Percentiles rank a stretch among this genome's conserved stretches.
These are phyloP conservation scores for Neolamprologus variostigma DNA, from an alignment of 2,113 vertebrate species.

Conservation along the genomic window DNA sequence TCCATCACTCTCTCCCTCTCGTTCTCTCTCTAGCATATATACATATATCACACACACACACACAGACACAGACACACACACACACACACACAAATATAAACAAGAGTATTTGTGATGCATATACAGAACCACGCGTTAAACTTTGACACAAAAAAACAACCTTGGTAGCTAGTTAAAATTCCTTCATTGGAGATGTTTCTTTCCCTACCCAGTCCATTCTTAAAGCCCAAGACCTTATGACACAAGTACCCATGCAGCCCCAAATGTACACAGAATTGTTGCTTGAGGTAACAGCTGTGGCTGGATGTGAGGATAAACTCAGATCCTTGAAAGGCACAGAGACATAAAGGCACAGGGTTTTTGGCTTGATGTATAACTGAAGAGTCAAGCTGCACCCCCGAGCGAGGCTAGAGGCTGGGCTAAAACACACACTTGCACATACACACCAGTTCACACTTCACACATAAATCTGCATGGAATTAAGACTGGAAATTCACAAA, in stretches of 20 bases:
- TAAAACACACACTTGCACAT: not conserved
- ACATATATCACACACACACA: not conserved
- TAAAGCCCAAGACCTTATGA: not conserved
- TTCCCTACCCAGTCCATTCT: not conserved
- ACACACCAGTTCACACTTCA: not conserved
- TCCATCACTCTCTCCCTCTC: not conserved
- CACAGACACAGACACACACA: not conserved
- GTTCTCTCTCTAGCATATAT: not conserved
- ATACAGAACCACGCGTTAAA: not conserved
- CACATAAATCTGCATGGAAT: not conserved
- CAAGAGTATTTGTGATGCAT: not conserved
- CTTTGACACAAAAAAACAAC: not conserved
- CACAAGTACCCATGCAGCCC: not conserved
- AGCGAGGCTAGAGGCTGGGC: slow-evolving; percentile 21
- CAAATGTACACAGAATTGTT: not conserved
- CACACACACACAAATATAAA: not conserved
- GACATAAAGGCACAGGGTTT: not conserved
- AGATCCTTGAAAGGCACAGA: not conserved
- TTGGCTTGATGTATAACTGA: slow-evolving; percentile 17
- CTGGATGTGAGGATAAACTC: slow-evolving; percentile 6
- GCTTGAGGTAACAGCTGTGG: slow-evolving; percentile 30
- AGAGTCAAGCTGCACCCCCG: not conserved
- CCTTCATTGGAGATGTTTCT: not conserved
- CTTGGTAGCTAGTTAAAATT: not conserved
- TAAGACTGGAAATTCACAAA: not conserved